Conservation (phyloP, 2,888 invertebrate species). For the Lobophora halterata region DNA sequence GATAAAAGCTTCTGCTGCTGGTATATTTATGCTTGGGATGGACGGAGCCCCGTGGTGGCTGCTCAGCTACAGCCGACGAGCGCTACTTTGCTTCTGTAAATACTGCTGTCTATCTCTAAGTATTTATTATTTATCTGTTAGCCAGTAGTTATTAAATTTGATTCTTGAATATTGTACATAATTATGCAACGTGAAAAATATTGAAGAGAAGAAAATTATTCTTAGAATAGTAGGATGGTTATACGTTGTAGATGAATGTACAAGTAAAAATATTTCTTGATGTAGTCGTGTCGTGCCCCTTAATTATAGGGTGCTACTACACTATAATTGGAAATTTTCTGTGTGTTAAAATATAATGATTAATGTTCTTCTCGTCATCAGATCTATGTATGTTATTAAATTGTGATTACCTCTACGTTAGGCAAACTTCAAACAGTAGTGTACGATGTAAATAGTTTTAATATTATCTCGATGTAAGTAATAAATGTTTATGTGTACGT, state of each 20-base stretch:
- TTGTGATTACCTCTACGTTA: constrained; percentile 26
- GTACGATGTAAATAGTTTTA: constrained; percentile 30
- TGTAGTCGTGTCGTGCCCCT: constrained; percentile 13
- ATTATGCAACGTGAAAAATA: constrained; percentile 14
- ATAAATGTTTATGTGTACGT: constrained; percentile 22
- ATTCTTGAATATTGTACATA: constrained; percentile 35
- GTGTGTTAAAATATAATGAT: constrained; percentile 12
- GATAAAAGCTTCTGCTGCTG: constrained; percentile 47
- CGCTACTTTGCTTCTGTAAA: constrained; percentile 75
- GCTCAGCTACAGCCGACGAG: constrained; percentile 47
- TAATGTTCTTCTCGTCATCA: constrained; percentile 17
- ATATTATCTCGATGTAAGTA: constrained; percentile 4
- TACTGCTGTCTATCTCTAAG: constrained; percentile 69
- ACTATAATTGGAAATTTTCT: constrained; percentile 13
- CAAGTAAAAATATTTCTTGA: constrained; percentile 15
- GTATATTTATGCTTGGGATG: constrained; percentile 38
- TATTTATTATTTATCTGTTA: constrained; percentile 77
- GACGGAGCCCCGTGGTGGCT: constrained; percentile 34
- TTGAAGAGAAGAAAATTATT: constrained; percentile 10
- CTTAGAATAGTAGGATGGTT: too few species aligned
- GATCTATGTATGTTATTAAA: constrained; percentile 12
- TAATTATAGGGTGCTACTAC: constrained; percentile 10
- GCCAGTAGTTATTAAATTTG: constrained; percentile 45
- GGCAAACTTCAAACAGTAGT: constrained; percentile 19
- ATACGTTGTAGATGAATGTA: constrained; percentile 12